Base-by-base conservation (phyloP, 2,113 vertebrate genomes). In the Pantherophis guttatus region DNA sequence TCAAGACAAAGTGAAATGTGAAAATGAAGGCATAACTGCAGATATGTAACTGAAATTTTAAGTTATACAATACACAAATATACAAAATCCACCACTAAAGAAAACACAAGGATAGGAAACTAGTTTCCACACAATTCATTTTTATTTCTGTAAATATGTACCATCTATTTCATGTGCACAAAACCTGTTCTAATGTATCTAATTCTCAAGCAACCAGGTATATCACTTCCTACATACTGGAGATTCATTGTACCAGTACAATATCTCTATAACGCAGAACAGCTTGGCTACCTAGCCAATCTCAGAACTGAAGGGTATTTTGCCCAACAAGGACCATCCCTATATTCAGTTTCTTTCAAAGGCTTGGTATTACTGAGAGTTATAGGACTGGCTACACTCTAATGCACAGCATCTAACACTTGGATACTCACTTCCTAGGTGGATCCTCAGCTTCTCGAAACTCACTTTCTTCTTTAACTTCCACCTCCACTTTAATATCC, bases 381-480 rank as follows among this genome's bases (percentile, higher is more conserved):
- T 29, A 89, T 8, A 86, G 9, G 2, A 23, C 39, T 88, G n/a
- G 15, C 26, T n/a, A n/a, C 75, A n/a, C 21, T 17, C 0, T 2
- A 8, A 87, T 65, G 15, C 86, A 33, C 65, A 92, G 89, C 95
- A 93, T 17, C 70, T 90, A 44, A 81, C 2, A 81, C 33, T 44
- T 39, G 19, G 33, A 81, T 92, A 98, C 99, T 98, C 95, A 99
- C 99, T 99, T 99, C 95, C 99, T 98, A 50, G 99, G 99, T 24
- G 98, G 98, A n/a, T 99, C 98, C 0, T 98, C 98, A 89, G 98
- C 98, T 86, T 99, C 99, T 90, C 94, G 98, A 91, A 97, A 96
- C 95, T 99, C 98, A 81, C 97, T 98, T 95, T 99, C 98, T 95
- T 98, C 97, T 97, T 99, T 99, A 86, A 98, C 98, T 93, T 99